phyloP scores from a whole-genome alignment of 1,140 invertebrate genomes.

The Artemia franciscana region DNA sequence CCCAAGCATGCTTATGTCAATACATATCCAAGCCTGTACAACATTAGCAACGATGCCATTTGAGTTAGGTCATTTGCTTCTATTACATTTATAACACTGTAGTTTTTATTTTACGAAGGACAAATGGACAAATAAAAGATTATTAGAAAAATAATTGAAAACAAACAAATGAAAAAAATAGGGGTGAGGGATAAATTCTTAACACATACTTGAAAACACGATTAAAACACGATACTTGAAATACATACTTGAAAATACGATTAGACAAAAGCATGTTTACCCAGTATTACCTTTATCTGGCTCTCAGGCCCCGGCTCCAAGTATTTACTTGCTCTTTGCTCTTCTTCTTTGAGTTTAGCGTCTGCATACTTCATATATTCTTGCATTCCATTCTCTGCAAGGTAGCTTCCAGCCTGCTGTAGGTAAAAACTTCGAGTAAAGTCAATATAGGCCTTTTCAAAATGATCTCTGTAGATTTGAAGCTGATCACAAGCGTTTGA shows the following conservation, averaged over 20 bases:
- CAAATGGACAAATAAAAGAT: too few species aligned
- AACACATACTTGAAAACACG: constrained; percentile 2
- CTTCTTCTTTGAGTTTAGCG: constrained; percentile 80
- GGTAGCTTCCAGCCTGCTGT: constrained; percentile 67
- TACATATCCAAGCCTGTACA: too few species aligned
- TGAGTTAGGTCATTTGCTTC: too few species aligned
- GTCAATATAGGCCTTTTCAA: constrained; percentile 84
- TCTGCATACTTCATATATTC: constrained; percentile 95
- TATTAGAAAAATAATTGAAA: too few species aligned
- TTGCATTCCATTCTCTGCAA: constrained; percentile 74
- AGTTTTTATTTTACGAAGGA: too few species aligned
- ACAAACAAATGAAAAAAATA: too few species aligned
- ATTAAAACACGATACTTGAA: constrained; percentile 6
- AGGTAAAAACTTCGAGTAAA: constrained; percentile 82
- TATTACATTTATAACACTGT: too few species aligned
- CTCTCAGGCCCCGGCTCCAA: constrained; percentile 82
- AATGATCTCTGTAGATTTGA: constrained; percentile 87
- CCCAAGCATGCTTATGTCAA: too few species aligned
- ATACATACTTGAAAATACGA: too few species aligned
- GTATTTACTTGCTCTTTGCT: constrained; percentile 72
- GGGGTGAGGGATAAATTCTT: not conserved
- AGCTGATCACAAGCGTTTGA: constrained; percentile 77
- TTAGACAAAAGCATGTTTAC: too few species aligned
- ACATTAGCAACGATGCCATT: too few species aligned
- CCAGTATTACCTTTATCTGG: too few species aligned